These are phyloP conservation scores for Ctenochaetus hawaiiensis DNA, from an alignment of 2,797 vertebrate species.

Conservation along the genomic window DNA sequence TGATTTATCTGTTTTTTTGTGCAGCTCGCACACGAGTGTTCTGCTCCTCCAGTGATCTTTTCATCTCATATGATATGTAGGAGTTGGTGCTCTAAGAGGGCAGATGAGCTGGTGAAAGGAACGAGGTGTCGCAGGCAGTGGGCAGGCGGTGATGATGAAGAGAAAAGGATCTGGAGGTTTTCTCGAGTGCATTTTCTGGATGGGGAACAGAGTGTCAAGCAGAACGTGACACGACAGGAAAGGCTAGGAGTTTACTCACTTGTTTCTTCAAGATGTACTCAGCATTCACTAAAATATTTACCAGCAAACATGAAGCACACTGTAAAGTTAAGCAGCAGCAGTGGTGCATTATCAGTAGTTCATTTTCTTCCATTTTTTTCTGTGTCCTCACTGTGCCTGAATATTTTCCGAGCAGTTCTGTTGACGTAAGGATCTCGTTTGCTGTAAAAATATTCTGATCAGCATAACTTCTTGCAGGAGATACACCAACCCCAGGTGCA, in stretches of 20 bases:
- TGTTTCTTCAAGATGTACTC: background rate
- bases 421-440: conserved; percentile 12
- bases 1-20: conserved; percentile 44
- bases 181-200: conserved; percentile 54
- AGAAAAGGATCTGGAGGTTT: conserved; percentile 57
- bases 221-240: conserved; percentile 51
- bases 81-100: conserved; percentile 60
- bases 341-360: background rate
- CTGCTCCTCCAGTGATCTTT: conserved; percentile 49
- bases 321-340: too few species aligned
- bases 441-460: background rate
- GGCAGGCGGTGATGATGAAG: conserved; percentile 55
- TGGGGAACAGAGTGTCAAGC: conserved; percentile 53
- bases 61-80: conserved; percentile 65
- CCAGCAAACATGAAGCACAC: background rate
- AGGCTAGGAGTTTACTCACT: conserved; percentile 23
- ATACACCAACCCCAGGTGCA: conserved; percentile 3
- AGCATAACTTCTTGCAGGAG: background rate
- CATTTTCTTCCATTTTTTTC: background rate
- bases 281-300: conserved; percentile 24
- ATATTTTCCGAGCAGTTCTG: background rate
- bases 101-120: conserved; percentile 65
- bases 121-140: conserved; percentile 63
- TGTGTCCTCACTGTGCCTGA: background rate
- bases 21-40: conserved; percentile 26